Evolutionary conservation across 2,888 invertebrate genomes (phyloP), one percentile per base, ranked within the genome.

Genomic region (Gastracanthus pulcherrimus): DNA sequence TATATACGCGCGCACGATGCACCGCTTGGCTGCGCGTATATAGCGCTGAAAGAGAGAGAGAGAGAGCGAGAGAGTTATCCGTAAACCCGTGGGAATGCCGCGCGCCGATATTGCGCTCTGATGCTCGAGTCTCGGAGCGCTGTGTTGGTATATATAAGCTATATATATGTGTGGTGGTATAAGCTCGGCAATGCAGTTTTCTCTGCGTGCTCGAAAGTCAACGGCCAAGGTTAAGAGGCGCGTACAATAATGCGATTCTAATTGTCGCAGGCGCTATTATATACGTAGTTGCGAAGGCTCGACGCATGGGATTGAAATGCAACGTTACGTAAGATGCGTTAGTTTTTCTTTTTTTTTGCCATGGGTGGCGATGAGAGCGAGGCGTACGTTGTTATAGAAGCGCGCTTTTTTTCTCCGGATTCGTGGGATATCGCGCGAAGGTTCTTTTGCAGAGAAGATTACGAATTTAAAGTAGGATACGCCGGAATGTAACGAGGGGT

Each of bases 61-160:
- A 55, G 19, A 19, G 19, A 1, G 38, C 51, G 26, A 7, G 51
- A 19, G 55, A 41, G 67, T 58, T 79, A 79, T 48, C 19, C 67
- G 72, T 79, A 74, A 80, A 75, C 69, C 75, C 80, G 80, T 80
- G 80, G 80, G 80, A 80, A 75, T 36, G 36, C 11, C 38, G 26
- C 23, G 7, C 34, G 19, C 3, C 19, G 23, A n/a, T n/a, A n/a
- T n/a, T n/a, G n/a, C n/a, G n/a, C n/a, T n/a, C 19, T 31, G 45
- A 26, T 29, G 9, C 26, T 26, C n/a, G 19, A 29, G 9, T 9
- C 11, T 23, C 6, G 7, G 1, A 7, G 16, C 5, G 45, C 7
- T 60, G 11, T 29, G 55, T 41, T n/a, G n/a, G n/a, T n/a, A n/a
- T n/a, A n/a, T n/a, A n/a, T n/a, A n/a, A n/a, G n/a, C 38, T 13